phyloP scores from a whole-genome alignment of 2,113 vertebrate species.

The Brevimyrus niger region DNA sequence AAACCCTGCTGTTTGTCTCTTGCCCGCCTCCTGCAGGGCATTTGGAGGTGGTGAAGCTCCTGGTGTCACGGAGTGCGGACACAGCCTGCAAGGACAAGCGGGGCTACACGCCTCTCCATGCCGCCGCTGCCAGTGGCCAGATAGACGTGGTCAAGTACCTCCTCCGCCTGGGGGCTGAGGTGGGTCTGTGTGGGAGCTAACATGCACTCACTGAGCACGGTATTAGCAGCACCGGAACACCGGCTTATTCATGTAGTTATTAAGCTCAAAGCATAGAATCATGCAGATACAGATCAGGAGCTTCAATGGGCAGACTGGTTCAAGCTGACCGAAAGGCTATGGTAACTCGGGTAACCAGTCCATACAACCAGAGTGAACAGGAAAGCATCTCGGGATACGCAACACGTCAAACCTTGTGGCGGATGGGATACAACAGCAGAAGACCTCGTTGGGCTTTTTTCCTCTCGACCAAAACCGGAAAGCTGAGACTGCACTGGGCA shows the following conservation, averaged over 20 bases:
- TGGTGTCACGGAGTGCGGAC: slow-evolving; percentile 75
- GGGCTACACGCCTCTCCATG: slow-evolving; percentile 87
- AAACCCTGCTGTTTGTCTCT: neutral
- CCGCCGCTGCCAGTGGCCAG: slow-evolving; percentile 80
- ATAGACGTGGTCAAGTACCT: slow-evolving; percentile 80
- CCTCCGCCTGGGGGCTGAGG: slow-evolving; percentile 78
- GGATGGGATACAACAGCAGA: too few relatives aligned
- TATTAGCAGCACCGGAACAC: neutral
- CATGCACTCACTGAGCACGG: neutral
- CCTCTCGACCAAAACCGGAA: neutral
- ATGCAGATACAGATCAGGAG: neutral
- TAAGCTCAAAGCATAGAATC: neutral
- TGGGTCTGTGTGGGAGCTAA: slow-evolving; percentile 35
- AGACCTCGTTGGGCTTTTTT: neutral
- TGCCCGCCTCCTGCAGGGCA: slow-evolving; percentile 63
- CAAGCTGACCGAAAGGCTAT: neutral
- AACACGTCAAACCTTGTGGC: too few relatives aligned
- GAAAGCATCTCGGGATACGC: too few relatives aligned
- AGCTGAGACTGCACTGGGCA: neutral
- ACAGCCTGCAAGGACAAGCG: slow-evolving; percentile 79
- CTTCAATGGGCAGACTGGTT: neutral
- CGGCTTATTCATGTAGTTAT: neutral
- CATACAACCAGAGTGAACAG: too few relatives aligned
- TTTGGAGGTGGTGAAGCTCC: slow-evolving; percentile 84
- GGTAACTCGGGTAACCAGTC: neutral